Base-by-base conservation (phyloP, 2,113 vertebrate species). In the Ictidomys tridecemlineatus region DNA sequence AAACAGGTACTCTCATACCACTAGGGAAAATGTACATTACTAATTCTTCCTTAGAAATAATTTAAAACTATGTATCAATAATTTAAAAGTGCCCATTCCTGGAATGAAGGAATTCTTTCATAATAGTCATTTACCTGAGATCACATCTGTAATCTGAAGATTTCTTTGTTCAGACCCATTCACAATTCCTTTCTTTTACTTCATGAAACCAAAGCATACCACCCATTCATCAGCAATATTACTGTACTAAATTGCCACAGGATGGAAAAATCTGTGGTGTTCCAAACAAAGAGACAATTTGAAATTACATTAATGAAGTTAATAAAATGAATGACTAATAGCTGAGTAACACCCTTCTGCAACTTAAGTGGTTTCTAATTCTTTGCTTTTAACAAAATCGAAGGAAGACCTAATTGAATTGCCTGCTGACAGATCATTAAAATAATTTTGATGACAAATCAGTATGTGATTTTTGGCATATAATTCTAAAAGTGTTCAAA, bases 261-360 rank as follows among this genome's bases (percentile, higher is more conserved):
- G 42, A 93, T 84, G 48, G 18, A 48, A 96, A 96, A 87, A 73
- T 0, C 9, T 90, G n/a, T 76, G 39, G 28, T 56, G 17, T 74
- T 34, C 6, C 73, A 89, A 86, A 80, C 32, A 85, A 94, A 82
- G 22, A 88, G 30, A 48, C 28, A 73, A 85, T 72, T 70, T 76
- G 6, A 90, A 80, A 91, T 84, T 85, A 92, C 48, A 18, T 76
- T 84, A 95, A 96, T 79, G 24, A 95, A 48, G 22, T 30, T 80
- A 32, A 91, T 80, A 80, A 94, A 97, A 95, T 76, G 48, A 87
- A 83, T 94, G 69, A 90, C 45, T 95, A 92, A 76, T 86, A 56
- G 13, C 12, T 90, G 53, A 87, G 8, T 84, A 94, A 93, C 61
- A 77, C 48, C 26, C 8, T 93, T 65, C 13, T 67, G 16, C 22